Conservation (phyloP, 2,888 invertebrate species). For the Zootermopsis nevadensis region DNA sequence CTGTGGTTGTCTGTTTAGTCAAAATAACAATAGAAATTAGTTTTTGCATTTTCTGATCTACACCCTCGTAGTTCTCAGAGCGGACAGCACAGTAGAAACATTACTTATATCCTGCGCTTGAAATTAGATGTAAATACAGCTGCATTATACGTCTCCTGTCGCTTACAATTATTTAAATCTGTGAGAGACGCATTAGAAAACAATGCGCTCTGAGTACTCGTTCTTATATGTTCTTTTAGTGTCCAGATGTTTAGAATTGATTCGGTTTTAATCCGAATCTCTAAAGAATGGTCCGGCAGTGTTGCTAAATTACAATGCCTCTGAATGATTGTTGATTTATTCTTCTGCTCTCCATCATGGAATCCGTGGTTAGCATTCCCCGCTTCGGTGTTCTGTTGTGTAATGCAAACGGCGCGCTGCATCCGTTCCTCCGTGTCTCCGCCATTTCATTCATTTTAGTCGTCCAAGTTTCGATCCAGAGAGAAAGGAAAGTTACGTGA, state of each 20-base stretch:
- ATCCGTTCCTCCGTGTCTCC: no score
- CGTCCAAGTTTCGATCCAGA: no score
- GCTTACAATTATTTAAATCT: constrained; percentile 27
- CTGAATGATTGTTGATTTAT: constrained; percentile 28
- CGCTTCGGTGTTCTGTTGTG: constrained; percentile 21
- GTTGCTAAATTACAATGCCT: constrained; percentile 28
- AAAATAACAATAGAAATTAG: no score
- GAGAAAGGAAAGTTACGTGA: no score
- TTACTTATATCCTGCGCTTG: constrained; percentile 26
- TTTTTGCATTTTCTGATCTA: no score
- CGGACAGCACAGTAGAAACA: constrained; percentile 17
- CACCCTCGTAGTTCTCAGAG: no score
- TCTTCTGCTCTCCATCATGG: no score
- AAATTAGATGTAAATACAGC: constrained; percentile 20
- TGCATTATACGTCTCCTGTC: neutral
- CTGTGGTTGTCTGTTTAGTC: no score
- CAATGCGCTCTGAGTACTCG: constrained; percentile 13
- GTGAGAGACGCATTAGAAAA: constrained; percentile 33
- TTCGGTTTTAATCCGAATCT: neutral
- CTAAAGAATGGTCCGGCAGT: constrained; percentile 1
- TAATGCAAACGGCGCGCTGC: constrained; percentile 1
- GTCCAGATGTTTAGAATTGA: constrained; percentile 27
- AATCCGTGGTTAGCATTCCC: neutral
- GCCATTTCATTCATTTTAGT: no score
- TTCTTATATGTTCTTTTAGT: neutral